Evolutionary conservation across 2,113 vertebrate species (phyloP), one percentile per base, ranked within the genome.

Genomic region (Lophura nycthemera): DNA sequence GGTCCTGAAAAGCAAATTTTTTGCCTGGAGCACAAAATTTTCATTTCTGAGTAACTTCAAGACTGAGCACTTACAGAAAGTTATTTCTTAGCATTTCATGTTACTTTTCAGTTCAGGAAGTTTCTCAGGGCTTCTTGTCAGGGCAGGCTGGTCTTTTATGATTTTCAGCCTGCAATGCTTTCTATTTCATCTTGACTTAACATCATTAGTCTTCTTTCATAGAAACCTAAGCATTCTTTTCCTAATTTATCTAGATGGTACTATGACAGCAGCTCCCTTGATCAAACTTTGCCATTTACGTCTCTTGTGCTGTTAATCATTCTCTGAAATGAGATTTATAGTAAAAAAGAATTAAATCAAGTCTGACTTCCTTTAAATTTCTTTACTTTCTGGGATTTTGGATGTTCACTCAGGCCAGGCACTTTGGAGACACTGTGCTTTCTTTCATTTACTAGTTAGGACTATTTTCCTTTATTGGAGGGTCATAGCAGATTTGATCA

Each of bases 241-340:
- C 96, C 94, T 97, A 97, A 98, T 98, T 97, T 97, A 96, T 97
- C 97, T 98, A 95, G 97, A 98, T 98, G 96, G 96, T 97, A 97
- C 54, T 93, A 96, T 97, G 97, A 97, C 97, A 98, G 97, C 92
- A 97, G 96, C 96, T 97, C 93, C 97, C 96, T 97, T 97, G 97
- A 98, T 97, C 97, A 83, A 97, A 95, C 91, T 97, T 97, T 96
- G 94, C 97, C 96, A 97, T 97, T 98, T 98, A 97, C 88, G 96
- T 97, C 97, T 97, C 95, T 97, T 96, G 95, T 93, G 95, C 96
- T 36, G 92, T 98, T 98, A 98, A 97, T 98, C 98, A 98, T 97
- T 96, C 93, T 95, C 95, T 94, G 93, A 97, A 98, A 97, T 95
- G 88, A 97, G 96, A 98, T 98, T 97, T 97, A 95, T 91, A 97